A percentile compares a stretch with the other conserved stretches of the same genome.
Evolutionary conservation across 2,113 vertebrate species (phyloP).

Genomic region (Percopsis transmontana): DNA sequence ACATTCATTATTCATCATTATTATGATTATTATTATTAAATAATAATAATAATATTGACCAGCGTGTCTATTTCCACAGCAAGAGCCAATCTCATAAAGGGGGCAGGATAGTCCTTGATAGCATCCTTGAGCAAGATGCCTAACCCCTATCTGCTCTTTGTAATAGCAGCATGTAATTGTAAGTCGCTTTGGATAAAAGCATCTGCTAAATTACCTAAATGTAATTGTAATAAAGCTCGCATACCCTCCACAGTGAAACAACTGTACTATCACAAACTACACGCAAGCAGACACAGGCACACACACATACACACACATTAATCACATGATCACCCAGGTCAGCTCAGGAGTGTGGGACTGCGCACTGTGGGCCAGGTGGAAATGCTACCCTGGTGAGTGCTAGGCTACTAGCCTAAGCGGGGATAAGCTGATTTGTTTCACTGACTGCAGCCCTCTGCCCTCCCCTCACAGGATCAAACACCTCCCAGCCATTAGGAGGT

Average conservation of each 20-base stretch:
- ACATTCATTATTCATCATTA: too few relatives aligned
- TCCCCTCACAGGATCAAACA: conserved; percentile 54
- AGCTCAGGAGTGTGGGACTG: conserved; percentile 43
- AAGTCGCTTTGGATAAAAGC: too few relatives aligned
- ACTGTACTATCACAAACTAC: conserved; percentile 20
- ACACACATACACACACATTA: conserved; percentile 13
- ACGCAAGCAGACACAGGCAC: neutral
- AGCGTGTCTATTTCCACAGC: neutral
- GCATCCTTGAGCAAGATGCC: too few relatives aligned
- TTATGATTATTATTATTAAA: too few relatives aligned
- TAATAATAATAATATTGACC: too few relatives aligned
- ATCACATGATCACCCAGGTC: conserved; percentile 56
- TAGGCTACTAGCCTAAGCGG: conserved; percentile 40
- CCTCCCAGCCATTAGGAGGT: conserved; percentile 41
- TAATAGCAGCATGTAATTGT: too few relatives aligned
- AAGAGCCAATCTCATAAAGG: conserved; percentile 36
- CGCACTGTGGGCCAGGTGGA: conserved; percentile 51
- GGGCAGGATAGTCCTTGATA: too few relatives aligned
- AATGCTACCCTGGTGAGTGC: conserved; percentile 33
- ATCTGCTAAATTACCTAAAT: too few relatives aligned
- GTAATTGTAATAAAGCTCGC: too few relatives aligned
- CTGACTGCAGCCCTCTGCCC: conserved; percentile 37
- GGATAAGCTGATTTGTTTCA: conserved; percentile 66
- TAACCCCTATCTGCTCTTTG: too few relatives aligned
- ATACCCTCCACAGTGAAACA: conserved; percentile 19